Conservation (phyloP, 2,113 vertebrate genomes). For the Lates calcarifer region DNA sequence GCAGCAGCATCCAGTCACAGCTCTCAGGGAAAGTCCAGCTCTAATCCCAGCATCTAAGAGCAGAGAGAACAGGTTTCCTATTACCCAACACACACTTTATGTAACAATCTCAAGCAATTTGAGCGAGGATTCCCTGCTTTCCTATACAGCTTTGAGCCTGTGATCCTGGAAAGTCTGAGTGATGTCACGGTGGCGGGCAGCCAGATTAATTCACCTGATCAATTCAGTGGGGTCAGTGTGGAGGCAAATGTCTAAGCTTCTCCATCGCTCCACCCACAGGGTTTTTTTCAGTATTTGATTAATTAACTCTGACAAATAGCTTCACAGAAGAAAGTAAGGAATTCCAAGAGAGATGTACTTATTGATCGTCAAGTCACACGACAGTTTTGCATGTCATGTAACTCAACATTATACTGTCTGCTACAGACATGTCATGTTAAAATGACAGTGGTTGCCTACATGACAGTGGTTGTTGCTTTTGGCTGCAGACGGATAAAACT, state of each 20-base stretch:
- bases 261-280: constrained; percentile 12
- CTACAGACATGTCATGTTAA: not conserved
- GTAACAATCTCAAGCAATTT: constrained; percentile 15
- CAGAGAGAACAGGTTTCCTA: not conserved
- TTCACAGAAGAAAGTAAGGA: constrained; percentile 34
- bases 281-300: constrained; percentile 24
- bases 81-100: constrained; percentile 28
- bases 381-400: constrained; percentile 4
- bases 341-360: constrained; percentile 28
- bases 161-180: constrained; percentile 32
- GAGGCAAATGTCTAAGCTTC: constrained; percentile 58
- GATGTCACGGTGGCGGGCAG: constrained; percentile 35
- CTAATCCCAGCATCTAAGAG: not conserved
- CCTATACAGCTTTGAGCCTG: not conserved
- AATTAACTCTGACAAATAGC: constrained; percentile 50
- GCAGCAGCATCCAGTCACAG: not conserved
- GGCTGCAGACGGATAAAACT: not conserved
- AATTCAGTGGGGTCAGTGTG: constrained; percentile 37
- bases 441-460: not conserved
- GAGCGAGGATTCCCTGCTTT: constrained; percentile 33
- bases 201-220: constrained; percentile 50
- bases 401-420: not conserved
- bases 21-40: not conserved
- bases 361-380: not conserved
- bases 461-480: not conserved